phyloP scores from a whole-genome alignment of 2,888 invertebrate species.

The Cyaniris semiargus region DNA sequence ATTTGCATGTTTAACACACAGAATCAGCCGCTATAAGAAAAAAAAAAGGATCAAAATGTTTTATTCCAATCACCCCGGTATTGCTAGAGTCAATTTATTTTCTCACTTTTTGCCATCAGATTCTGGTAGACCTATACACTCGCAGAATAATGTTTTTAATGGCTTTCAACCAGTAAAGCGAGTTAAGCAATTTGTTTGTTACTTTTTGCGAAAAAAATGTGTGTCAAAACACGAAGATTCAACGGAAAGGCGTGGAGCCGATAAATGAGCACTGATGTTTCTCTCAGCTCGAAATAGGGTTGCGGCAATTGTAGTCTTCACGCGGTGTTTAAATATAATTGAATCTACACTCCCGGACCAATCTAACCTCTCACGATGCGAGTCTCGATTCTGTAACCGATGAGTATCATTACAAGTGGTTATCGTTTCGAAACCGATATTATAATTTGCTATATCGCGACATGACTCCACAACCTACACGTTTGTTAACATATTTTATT shows the following conservation, averaged over 20 bases:
- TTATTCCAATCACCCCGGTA: too few species aligned
- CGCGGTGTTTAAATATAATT: slow-evolving; percentile 63
- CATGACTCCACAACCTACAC: slow-evolving; percentile 38
- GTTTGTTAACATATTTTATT: slow-evolving; percentile 29
- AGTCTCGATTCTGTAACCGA: slow-evolving; percentile 56
- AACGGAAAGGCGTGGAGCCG: slow-evolving; percentile 13
- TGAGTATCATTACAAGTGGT: slow-evolving; percentile 43
- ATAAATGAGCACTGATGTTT: slow-evolving; percentile 39
- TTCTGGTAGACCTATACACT: too few species aligned
- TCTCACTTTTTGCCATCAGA: too few species aligned
- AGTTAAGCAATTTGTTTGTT: slow-evolving; percentile 3
- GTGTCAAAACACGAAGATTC: slow-evolving; percentile 6
- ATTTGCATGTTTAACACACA: too few species aligned
- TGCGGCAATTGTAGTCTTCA: slow-evolving; percentile 53
- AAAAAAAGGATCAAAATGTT: too few species aligned
- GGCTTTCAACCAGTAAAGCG: not conserved
- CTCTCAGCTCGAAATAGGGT: slow-evolving; percentile 44
- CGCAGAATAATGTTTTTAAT: not conserved
- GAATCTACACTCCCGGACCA: slow-evolving; percentile 60
- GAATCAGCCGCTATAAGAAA: too few species aligned
- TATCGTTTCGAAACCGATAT: slow-evolving; percentile 45
- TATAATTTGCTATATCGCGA: slow-evolving; percentile 41
- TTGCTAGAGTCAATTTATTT: too few species aligned
- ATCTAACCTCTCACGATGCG: slow-evolving; percentile 63
- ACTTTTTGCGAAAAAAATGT: slow-evolving; percentile 1